Evolutionary conservation across 2,113 vertebrate species (phyloP), one percentile per base, ranked within the genome.

Genomic region (Megaceryle torquata): DNA sequence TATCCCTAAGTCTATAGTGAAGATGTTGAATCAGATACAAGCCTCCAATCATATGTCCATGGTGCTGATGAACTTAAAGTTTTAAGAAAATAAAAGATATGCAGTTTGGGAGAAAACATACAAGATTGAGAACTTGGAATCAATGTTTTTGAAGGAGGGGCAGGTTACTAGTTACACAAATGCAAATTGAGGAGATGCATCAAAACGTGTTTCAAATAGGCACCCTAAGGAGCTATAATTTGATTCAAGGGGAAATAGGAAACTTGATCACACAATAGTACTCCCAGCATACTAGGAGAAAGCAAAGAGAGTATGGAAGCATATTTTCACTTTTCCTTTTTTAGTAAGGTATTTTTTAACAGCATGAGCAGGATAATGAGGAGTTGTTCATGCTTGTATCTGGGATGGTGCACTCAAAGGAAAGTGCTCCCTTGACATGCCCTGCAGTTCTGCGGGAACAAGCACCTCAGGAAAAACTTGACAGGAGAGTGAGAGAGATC

Each of bases 1-100:
- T 86, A 88, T 91, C 67, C 81, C 74, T 67, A 85, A 92, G 88
- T 92, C 71, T 54, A 74, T 37, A 88, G n/a, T 50, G 60, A 87
- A 93, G 75, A 43, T 35, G 50, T 33, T 59, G 46, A 76, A 93
- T 15, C 56, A 25, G 41, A 89, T 65, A 68, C 31, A 92, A 85
- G 68, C 17, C 54, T 91, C 63, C 11, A 25, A 71, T 89, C 57
- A 41, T 13, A 37, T 13, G 46, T 28, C 15, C 22, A 48, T 26
- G 26, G n/a, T n/a, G 31, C 35, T 46, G 67, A 68, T 29, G 53
- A 94, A 86, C 39, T 60, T n/a, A 65, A 63, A 90, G 53, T 82
- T 57, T 59, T 65, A 72, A 86, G 35, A 83, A 67, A 94, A 89
- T n/a, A 51, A 82, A 91, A 94, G 43, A 84, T 56, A 65, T 10